A percentile compares a stretch with the other conserved stretches of the same genome.
Conservation (phyloP, 1,140 invertebrate genomes). For the Zaprionus davidi region DNA sequence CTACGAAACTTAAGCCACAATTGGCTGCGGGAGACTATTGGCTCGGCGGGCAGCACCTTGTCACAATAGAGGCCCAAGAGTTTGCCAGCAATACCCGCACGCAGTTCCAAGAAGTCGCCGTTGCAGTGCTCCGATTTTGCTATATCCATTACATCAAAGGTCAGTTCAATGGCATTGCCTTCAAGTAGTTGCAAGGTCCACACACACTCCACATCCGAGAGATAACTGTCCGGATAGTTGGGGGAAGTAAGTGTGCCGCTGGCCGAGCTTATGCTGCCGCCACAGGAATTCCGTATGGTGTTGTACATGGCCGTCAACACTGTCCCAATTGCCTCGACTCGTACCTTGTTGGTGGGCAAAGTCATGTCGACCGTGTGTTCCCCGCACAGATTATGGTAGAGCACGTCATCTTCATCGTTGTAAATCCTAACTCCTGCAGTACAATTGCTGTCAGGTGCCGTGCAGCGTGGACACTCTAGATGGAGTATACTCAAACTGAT, state of each 20-base stretch:
- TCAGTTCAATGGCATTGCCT: slow-evolving; percentile 89
- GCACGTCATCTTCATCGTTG: slow-evolving; percentile 44
- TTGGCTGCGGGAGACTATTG: slow-evolving; percentile 85
- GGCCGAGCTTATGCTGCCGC: slow-evolving; percentile 88
- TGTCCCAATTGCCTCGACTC: slow-evolving; percentile 41
- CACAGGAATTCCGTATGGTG: slow-evolving; percentile 86
- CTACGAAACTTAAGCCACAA: slow-evolving; percentile 94
- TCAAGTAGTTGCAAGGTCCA: slow-evolving; percentile 88
- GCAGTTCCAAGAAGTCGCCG: slow-evolving; percentile 93
- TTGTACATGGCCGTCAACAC: slow-evolving; percentile 55
- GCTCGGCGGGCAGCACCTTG: slow-evolving; percentile 85
- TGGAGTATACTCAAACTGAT: slow-evolving; percentile 60
- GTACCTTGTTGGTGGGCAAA: slow-evolving; percentile 49
- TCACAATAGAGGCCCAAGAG: slow-evolving; percentile 90
- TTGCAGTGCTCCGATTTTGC: slow-evolving; percentile 90
- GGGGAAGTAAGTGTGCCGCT: slow-evolving; percentile 90
- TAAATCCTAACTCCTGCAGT: slow-evolving; percentile 30
- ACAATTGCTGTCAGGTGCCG: slow-evolving; percentile 32
- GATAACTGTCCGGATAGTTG: slow-evolving; percentile 91
- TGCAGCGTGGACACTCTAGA: slow-evolving; percentile 53
- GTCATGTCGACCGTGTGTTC: slow-evolving; percentile 51
- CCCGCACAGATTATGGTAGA: slow-evolving; percentile 48
- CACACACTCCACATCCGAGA: slow-evolving; percentile 89
- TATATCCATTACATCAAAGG: slow-evolving; percentile 89
- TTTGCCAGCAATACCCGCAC: slow-evolving; percentile 87